These are phyloP conservation scores for Campylomormyrus tamandua DNA, from an alignment of 2,113 vertebrate species.

Conservation along the genomic window DNA sequence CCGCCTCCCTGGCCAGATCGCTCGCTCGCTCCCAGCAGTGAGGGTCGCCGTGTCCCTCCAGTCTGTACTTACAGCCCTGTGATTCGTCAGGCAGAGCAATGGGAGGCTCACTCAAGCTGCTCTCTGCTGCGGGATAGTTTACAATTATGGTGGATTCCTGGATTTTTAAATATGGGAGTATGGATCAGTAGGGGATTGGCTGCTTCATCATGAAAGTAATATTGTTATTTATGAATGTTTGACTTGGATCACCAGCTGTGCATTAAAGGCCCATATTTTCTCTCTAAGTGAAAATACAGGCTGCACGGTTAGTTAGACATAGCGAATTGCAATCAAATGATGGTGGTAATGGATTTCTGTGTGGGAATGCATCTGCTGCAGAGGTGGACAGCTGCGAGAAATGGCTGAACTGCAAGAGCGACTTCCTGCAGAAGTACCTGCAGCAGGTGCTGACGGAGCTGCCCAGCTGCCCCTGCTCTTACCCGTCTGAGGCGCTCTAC, in stretches of 20 bases:
- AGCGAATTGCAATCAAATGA: neutral
- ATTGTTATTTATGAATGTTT: constrained; percentile 5
- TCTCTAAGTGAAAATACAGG: neutral
- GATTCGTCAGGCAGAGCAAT: neutral
- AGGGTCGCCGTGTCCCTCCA: neutral
- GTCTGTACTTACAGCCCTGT: neutral
- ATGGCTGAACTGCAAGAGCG: constrained; percentile 87
- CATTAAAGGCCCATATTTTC: neutral
- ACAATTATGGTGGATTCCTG: neutral
- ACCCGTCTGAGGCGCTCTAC: constrained; percentile 68
- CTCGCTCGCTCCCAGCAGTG: neutral
- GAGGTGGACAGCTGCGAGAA: constrained; percentile 90
- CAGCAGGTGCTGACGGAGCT: constrained; percentile 72
- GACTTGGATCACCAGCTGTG: neutral
- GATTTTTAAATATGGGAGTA: neutral
- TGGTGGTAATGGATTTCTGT: neutral
- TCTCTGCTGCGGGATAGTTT: neutral
- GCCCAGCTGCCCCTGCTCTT: constrained; percentile 83
- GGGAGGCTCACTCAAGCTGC: neutral
- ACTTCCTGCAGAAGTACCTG: constrained; percentile 79
- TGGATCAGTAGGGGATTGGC: neutral
- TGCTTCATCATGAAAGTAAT: neutral
- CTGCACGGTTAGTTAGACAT: neutral
- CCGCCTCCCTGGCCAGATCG: neutral
- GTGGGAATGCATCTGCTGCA: constrained; percentile 31